A percentile compares a stretch with the other conserved stretches of the same genome.
Conservation (phyloP, 2,888 invertebrate genomes). For the Alloplasta piceator region DNA sequence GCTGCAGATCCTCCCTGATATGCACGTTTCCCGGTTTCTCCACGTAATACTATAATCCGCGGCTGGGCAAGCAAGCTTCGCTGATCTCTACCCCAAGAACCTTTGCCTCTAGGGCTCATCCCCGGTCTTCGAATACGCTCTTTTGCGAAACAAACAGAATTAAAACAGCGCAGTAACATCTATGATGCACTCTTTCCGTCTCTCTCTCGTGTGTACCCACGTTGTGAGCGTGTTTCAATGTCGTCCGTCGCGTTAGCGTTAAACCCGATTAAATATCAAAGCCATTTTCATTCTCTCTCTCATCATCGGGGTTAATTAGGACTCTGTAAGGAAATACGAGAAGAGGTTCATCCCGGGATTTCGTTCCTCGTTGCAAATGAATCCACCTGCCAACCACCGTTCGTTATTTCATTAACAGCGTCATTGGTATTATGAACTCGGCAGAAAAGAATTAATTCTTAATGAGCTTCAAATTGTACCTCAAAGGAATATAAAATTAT, state of each 20-base stretch:
- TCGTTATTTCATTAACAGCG: constrained; percentile 20
- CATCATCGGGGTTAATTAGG: constrained; percentile 55
- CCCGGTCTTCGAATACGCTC: constrained; percentile 64
- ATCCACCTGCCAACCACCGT: not conserved
- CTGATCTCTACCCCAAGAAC: constrained; percentile 61
- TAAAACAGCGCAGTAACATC: constrained; percentile 72
- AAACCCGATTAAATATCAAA: constrained; percentile 82
- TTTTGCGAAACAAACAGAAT: constrained; percentile 79
- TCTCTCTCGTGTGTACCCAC: constrained; percentile 43
- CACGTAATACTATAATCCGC: constrained; percentile 67
- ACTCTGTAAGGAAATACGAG: constrained; percentile 29
- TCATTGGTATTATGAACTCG: constrained; percentile 5
- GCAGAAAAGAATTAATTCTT: constrained; percentile 7
- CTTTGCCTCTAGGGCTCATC: constrained; percentile 47
- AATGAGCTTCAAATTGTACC: constrained; percentile 14
- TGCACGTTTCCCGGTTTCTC: constrained; percentile 53
- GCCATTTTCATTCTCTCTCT: constrained; percentile 68
- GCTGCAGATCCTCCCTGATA: constrained; percentile 51
- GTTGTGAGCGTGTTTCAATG: constrained; percentile 19
- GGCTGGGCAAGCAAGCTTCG: constrained; percentile 58
- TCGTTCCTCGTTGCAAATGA: constrained; percentile 4
- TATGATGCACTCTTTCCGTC: constrained; percentile 9
- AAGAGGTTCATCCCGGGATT: constrained; percentile 21
- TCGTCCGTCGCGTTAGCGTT: constrained; percentile 70
- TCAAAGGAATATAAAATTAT: no score